Base-by-base conservation (phyloP, 92 coral and sea anemone species). In the Plumapathes pennacea region DNA sequence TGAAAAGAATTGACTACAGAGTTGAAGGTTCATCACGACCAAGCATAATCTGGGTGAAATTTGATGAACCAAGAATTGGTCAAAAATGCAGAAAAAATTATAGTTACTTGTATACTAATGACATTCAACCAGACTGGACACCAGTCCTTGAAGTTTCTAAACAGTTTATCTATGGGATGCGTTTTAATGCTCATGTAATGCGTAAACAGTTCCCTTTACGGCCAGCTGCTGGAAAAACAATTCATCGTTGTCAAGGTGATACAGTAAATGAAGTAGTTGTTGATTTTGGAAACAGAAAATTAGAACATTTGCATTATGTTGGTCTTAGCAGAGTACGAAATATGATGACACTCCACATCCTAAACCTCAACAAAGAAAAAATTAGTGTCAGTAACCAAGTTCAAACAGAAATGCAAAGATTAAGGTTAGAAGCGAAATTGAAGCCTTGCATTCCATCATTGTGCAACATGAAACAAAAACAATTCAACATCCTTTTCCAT, bases 401-500 rank as follows among this genome's bases (percentile, higher is more conserved):
- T 24, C 13, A 75, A 65, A 51, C 63, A 64, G 69, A 75, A 45
- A 75, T 75, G 75, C 14, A 32, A 33, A 66, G 82, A 63, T 38
- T 65, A 20, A 55, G 82, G 64, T n/a, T n/a, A n/a, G 21, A 46
- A 21, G 34, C 66, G 41, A 14, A 51, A 38, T 53, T 83, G 65
- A 57, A 10, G 20, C 31, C 70, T 23, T 49, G 61, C 52, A 19
- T 77, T n/a, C 77, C 85, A 62, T 72, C 32, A 10, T 47, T 61
- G 46, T 54, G 63, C 67, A 65, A 67, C 33, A 64, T n/a, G n/a
- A n/a, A n/a, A n/a, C n/a, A n/a, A n/a, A n/a, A n/a, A n/a, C n/a
- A n/a, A n/a, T n/a, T n/a, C n/a, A 59, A 76, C 29, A 32, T 76
- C 10, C 45, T 77, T 46, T 76, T 76, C 70, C 89, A 83, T 39